phyloP scores from a whole-genome alignment of 2,113 vertebrate species.

The Gymnarchus niloticus region DNA sequence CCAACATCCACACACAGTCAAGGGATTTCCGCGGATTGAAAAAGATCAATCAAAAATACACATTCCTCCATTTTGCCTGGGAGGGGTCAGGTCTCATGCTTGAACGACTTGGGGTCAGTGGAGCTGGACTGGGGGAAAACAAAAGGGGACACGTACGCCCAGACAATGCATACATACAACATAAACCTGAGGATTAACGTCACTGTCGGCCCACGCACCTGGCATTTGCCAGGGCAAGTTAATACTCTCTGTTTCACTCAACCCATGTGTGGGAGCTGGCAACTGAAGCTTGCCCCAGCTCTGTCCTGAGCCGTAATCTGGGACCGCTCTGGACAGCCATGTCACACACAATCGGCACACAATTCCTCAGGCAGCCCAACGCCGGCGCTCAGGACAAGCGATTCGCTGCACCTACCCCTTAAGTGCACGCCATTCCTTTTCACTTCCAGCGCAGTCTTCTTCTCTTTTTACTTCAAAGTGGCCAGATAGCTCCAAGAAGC shows the following conservation, averaged over 20 bases:
- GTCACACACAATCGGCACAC: not conserved
- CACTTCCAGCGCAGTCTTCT: not conserved
- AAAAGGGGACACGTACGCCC: not conserved
- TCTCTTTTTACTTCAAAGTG: not conserved
- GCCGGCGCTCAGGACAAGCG: not conserved
- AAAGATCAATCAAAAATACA: not conserved
- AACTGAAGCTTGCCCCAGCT: not conserved
- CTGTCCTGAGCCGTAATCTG: constrained; percentile 5
- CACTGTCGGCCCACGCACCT: constrained; percentile 16
- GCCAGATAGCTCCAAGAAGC: not conserved
- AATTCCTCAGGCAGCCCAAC: not conserved
- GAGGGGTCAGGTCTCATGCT: not conserved
- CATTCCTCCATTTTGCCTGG: not conserved
- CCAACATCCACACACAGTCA: not conserved
- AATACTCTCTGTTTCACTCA: not conserved
- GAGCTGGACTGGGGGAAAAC: not conserved
- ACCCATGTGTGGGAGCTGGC: not conserved
- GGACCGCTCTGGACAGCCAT: not conserved
- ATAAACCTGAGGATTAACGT: constrained; percentile 23
- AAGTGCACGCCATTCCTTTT: not conserved
- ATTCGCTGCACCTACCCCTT: not conserved
- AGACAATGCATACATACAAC: not conserved
- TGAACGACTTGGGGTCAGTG: not conserved
- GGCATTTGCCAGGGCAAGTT: constrained; percentile 41
- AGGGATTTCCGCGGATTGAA: not conserved